Evolutionary conservation across 2,113 vertebrate genomes (phyloP).

Genomic region (Neomonachus schauinslandi): DNA sequence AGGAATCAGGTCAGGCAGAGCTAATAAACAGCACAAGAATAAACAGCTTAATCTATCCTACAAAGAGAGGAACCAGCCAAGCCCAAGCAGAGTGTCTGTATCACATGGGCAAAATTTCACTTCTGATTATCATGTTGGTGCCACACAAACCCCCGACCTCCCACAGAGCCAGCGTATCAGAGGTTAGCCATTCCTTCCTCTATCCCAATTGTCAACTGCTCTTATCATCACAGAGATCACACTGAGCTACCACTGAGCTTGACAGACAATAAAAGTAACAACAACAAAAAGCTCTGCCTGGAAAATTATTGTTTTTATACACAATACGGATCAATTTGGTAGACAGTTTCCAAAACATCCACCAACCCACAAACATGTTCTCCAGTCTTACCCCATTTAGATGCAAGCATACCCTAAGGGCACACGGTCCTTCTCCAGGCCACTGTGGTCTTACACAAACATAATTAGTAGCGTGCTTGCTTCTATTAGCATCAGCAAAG

Average conservation of each 20-base stretch:
- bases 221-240: not conserved
- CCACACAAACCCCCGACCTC: slow-evolving; percentile 14
- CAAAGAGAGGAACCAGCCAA: slow-evolving; percentile 29
- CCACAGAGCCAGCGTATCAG: not conserved
- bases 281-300: slow-evolving; percentile 68
- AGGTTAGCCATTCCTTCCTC: slow-evolving; percentile 21
- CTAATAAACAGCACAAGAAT: slow-evolving; percentile 43
- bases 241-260: slow-evolving; percentile 70
- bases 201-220: slow-evolving; percentile 42
- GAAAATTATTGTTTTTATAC: slow-evolving; percentile 79
- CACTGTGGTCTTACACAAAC: slow-evolving; percentile 57
- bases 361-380: slow-evolving; percentile 50
- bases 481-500: slow-evolving; percentile 43
- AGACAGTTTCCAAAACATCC: slow-evolving; percentile 74
- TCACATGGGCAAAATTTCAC: not conserved
- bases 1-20: slow-evolving; percentile 46
- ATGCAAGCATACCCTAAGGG: slow-evolving; percentile 38
- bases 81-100: not conserved
- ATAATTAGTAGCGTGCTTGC: slow-evolving; percentile 14
- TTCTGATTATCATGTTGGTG: not conserved
- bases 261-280: slow-evolving; percentile 74
- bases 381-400: slow-evolving; percentile 32
- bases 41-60: slow-evolving; percentile 57
- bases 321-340: slow-evolving; percentile 56
- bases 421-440: not conserved